A percentile compares a stretch with the other conserved stretches of the same genome.
Conservation (phyloP, 2,888 invertebrate genomes). For the Resseliella maxima region DNA sequence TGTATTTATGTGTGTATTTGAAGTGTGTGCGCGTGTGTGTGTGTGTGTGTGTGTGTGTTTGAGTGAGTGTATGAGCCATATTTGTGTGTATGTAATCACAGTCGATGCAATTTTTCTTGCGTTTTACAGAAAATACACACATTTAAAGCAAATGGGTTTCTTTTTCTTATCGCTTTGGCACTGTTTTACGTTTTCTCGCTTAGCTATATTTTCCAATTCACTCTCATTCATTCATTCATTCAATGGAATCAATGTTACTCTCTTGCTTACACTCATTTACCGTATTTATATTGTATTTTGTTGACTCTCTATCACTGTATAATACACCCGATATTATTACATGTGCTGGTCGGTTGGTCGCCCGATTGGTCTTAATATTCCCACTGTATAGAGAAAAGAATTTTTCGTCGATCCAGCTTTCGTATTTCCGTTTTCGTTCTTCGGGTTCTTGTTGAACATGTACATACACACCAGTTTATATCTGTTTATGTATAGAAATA, state of each 20-base stretch:
- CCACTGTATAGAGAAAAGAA: not conserved
- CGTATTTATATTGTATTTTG: not conserved
- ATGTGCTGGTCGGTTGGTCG: constrained; percentile 48
- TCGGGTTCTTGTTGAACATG: no score
- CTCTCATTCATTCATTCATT: not conserved
- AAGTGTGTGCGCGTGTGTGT: not conserved
- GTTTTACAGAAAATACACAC: constrained; percentile 30
- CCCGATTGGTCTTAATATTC: constrained; percentile 41
- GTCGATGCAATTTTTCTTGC: constrained; percentile 46
- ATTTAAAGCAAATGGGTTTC: not conserved
- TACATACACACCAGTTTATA: no score
- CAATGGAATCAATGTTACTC: no score
- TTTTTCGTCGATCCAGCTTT: constrained; percentile 13
- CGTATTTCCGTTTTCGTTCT: constrained; percentile 40
- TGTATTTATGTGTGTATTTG: not conserved
- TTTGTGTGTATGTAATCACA: not conserved
- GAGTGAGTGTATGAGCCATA: not conserved
- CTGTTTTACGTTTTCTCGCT: constrained; percentile 27
- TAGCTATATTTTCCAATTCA: not conserved
- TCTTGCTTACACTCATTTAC: not conserved
- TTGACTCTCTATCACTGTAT: no score
- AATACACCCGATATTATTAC: not conserved
- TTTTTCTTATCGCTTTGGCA: constrained; percentile 28
- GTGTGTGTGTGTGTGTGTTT: not conserved
- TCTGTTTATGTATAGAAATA: not conserved